Evolutionary conservation across 2,797 vertebrate species (phyloP).

Genomic region (Pseudocheirus occidentalis): DNA sequence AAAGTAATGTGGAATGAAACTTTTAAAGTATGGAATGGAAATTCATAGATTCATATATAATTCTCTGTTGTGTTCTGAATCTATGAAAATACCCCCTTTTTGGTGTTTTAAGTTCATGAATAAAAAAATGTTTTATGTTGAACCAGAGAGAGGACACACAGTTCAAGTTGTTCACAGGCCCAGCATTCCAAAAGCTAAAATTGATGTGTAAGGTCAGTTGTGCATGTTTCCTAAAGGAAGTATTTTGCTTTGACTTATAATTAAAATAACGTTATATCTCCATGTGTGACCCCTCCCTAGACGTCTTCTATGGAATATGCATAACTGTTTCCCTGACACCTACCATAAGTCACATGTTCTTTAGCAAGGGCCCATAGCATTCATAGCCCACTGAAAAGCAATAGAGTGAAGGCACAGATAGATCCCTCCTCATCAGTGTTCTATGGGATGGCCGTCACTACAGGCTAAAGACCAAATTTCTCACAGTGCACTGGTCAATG

Average conservation of each 20-base stretch:
- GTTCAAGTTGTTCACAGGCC: background rate
- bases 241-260: constrained; percentile 10
- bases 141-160: background rate
- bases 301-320: background rate
- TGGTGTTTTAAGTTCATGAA: background rate
- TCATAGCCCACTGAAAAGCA: background rate
- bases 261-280: background rate
- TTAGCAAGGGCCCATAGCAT: background rate
- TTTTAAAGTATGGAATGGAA: background rate
- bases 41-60: background rate
- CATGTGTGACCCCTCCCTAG: background rate
- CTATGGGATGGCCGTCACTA: background rate
- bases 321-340: background rate
- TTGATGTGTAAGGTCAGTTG: background rate
- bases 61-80: background rate
- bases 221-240: background rate
- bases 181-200: background rate
- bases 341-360: background rate
- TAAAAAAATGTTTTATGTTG: background rate
- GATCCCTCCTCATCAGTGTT: background rate
- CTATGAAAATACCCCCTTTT: background rate
- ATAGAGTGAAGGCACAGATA: background rate
- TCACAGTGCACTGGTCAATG: background rate
- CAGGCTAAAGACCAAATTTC: background rate
- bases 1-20: background rate